Evolutionary conservation across 2,888 invertebrate species (phyloP).

Genomic region (Andrena chrysosceles): DNA sequence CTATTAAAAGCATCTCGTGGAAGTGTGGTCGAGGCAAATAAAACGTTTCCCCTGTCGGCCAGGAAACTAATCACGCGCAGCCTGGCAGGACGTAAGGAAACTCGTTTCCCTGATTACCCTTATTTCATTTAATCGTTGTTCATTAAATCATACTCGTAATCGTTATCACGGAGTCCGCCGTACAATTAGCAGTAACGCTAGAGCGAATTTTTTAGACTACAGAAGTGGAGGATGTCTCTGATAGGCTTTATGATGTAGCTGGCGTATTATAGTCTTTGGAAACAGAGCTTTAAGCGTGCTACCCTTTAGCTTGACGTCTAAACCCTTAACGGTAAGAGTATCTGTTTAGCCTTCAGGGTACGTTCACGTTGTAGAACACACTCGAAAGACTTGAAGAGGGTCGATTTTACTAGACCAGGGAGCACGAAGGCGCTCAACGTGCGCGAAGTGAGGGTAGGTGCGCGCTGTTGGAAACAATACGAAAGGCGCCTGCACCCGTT

Average conservation of each 20-base stretch:
- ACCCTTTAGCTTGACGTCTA: background rate
- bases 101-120: slow-evolving; percentile 27
- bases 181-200: too few relatives aligned
- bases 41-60: background rate
- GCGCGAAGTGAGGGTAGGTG: background rate
- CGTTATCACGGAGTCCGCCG: too few relatives aligned
- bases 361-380: background rate
- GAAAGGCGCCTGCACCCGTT: too few relatives aligned
- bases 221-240: background rate
- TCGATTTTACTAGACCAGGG: background rate
- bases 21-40: slow-evolving; percentile 17
- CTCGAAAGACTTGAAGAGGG: background rate
- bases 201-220: background rate
- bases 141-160: too few relatives aligned
- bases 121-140: background rate
- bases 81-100: background rate
- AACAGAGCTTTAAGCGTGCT: background rate
- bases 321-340: slow-evolving; percentile 1
- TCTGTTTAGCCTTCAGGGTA: slow-evolving; percentile 3
- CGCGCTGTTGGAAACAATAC: background rate
- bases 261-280: background rate
- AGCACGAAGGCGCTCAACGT: background rate
- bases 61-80: slow-evolving; percentile 18
- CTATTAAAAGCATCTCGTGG: slow-evolving; percentile 32
- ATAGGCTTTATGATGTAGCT: too few relatives aligned